Evolutionary conservation across 1,140 invertebrate genomes (phyloP).

Genomic region (Drosophila lacteicornis): DNA sequence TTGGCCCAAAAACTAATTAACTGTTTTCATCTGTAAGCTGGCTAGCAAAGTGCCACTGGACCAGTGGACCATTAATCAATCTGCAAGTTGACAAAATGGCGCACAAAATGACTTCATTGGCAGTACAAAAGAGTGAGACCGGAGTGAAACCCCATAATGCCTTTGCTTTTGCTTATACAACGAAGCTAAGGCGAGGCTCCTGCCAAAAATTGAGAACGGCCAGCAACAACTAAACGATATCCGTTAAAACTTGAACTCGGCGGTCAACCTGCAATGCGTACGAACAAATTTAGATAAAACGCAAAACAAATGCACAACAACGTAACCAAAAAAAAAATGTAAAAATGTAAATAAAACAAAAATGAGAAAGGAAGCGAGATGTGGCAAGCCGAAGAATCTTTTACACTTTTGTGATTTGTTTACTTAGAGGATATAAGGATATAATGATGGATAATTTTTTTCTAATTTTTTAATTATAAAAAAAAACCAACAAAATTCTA

Average conservation of each 20-base stretch:
- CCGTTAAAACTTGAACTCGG: slow-evolving; percentile 80
- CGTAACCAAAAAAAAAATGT: slow-evolving; percentile 27
- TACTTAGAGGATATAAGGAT: too few relatives aligned
- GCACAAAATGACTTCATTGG: slow-evolving; percentile 73
- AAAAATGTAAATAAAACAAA: slow-evolving; percentile 32
- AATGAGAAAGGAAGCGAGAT: slow-evolving; percentile 17
- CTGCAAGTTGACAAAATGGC: slow-evolving; percentile 70
- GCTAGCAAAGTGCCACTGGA: slow-evolving; percentile 27
- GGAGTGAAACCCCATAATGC: slow-evolving; percentile 32
- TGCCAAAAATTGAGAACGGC: slow-evolving; percentile 58
- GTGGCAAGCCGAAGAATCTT: background rate
- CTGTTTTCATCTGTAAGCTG: slow-evolving; percentile 36
- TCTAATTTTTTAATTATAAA: too few relatives aligned
- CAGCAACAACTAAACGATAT: slow-evolving; percentile 59
- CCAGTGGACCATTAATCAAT: slow-evolving; percentile 72
- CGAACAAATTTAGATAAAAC: slow-evolving; percentile 73
- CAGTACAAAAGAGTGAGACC: slow-evolving; percentile 32
- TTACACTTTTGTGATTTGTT: background rate
- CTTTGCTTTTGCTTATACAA: slow-evolving; percentile 28
- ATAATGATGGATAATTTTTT: too few relatives aligned
- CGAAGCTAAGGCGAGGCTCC: slow-evolving; percentile 70
- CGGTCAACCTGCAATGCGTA: slow-evolving; percentile 77
- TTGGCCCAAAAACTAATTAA: slow-evolving; percentile 55
- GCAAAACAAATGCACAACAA: slow-evolving; percentile 61
- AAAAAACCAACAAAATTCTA: too few relatives aligned